Evolutionary conservation across 64 coral and sea anemone species (phyloP), one percentile per base, ranked within the genome.

Genomic region (Hydrozoanthus tunicans): DNA sequence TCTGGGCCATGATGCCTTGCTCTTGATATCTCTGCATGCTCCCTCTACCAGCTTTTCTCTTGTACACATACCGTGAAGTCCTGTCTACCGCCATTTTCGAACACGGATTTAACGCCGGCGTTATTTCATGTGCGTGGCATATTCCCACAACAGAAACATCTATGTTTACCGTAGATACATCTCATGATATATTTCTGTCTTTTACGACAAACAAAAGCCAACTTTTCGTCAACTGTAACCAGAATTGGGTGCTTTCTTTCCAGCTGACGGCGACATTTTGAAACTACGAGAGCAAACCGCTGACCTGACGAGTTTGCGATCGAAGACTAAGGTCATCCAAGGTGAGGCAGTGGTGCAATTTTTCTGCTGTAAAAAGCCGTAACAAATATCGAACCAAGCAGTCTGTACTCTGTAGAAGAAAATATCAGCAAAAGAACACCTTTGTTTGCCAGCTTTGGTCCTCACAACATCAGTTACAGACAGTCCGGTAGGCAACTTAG

Each of bases 1-100:
- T 98, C 76, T 94, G 95, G 17, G 93, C 93, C 90, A 98, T 94
- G 13, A 98, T 86, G 17, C 95, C 95, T 77, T 90, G 84, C 51
- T 94, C 93, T 59, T 91, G 93, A 63, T 86, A 84, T 54, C 52
- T 89, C 43, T 94, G 79, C 62, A 72, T 84, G 58, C 70, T 90
- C 54, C 58, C 63, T 66, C 73, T 94, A 7, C 89, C 93, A 56
- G 78, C 23, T 61, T 91, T 94, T 82, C 65, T 91, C 32, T 91
- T 94, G 80, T 91, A 94, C 32, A 90, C 61, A 66, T 94, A 94
- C 11, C 86, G 56, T 20, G 89, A 69, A 12, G 93, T 9, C 61
- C 84, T 63, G 60, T 84, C 56, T 26, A 57, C 26, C 32, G 93
- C 93, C 93, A 94, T 94, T 70, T 91, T 91, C 73, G 7, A 78